phyloP scores from a whole-genome alignment of 2,888 invertebrate species.

The Neoscelio sp. region DNA sequence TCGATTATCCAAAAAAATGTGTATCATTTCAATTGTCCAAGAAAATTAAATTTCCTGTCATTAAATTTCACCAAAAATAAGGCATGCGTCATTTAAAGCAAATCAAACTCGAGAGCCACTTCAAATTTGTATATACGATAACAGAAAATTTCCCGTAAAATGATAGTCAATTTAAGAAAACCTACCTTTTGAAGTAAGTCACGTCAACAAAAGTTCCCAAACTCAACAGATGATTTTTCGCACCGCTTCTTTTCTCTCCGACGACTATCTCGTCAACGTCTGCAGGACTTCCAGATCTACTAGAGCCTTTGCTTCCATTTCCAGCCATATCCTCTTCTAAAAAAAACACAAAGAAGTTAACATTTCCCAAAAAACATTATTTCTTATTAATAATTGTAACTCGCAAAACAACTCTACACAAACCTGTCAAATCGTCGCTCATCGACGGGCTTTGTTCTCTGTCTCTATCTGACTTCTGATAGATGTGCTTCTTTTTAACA shows the following conservation, averaged over 20 bases:
- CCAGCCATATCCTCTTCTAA: conserved; percentile 66
- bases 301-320: conserved; percentile 78
- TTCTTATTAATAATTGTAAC: background rate
- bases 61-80: too few relatives aligned
- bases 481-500: conserved; percentile 81
- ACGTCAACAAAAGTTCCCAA: conserved; percentile 86
- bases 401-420: too few relatives aligned
- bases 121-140: conserved; percentile 10
- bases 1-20: too few relatives aligned
- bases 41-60: too few relatives aligned
- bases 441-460: conserved; percentile 80
- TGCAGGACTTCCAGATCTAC: conserved; percentile 84
- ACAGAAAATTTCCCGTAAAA: background rate
- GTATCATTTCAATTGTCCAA: too few relatives aligned
- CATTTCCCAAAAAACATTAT: too few relatives aligned
- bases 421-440: conserved; percentile 81
- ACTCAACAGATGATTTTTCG: conserved; percentile 81
- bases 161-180: too few relatives aligned
- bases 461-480: conserved; percentile 78
- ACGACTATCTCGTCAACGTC: conserved; percentile 83
- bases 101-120: too few relatives aligned
- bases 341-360: background rate
- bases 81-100: too few relatives aligned
- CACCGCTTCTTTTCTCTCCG: conserved; percentile 80
- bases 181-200: conserved; percentile 88